phyloP scores from a whole-genome alignment of 2,888 invertebrate species.

The Erebia epiphron region DNA sequence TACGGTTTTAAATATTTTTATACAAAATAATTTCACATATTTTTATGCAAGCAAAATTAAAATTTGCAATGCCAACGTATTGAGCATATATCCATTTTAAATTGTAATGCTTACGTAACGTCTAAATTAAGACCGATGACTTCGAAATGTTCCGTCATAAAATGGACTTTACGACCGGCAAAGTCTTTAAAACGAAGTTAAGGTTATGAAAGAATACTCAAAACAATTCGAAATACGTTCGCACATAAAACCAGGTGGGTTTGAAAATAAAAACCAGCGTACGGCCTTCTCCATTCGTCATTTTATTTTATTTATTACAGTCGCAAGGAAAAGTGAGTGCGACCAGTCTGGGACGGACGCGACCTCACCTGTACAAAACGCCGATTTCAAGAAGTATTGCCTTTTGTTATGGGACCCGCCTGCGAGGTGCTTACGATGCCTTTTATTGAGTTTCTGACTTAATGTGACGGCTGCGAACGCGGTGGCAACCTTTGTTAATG shows the following conservation, averaged over 20 bases:
- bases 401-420: constrained; percentile 70
- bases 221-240: constrained; percentile 67
- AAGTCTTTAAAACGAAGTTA: constrained; percentile 67
- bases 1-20: not conserved
- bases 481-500: constrained; percentile 52
- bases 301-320: constrained; percentile 56
- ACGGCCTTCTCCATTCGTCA: constrained; percentile 59
- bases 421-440: constrained; percentile 52
- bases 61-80: constrained; percentile 8
- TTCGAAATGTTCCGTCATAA: constrained; percentile 69
- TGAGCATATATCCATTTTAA: constrained; percentile 19
- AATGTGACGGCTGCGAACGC: constrained; percentile 55
- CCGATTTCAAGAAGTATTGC: constrained; percentile 71
- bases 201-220: constrained; percentile 72
- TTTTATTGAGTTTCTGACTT: constrained; percentile 64
- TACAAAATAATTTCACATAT: not conserved
- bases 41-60: constrained; percentile 15
- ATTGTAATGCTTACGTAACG: constrained; percentile 57
- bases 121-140: constrained; percentile 64
- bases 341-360: constrained; percentile 58
- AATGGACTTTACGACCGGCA: constrained; percentile 66
- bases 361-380: constrained; percentile 73
- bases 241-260: constrained; percentile 70
- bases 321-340: constrained; percentile 67
- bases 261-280: constrained; percentile 58